Evolutionary conservation across 2,888 invertebrate genomes (phyloP), one percentile per base, ranked within the genome.

Genomic region (Hesperia comma): DNA sequence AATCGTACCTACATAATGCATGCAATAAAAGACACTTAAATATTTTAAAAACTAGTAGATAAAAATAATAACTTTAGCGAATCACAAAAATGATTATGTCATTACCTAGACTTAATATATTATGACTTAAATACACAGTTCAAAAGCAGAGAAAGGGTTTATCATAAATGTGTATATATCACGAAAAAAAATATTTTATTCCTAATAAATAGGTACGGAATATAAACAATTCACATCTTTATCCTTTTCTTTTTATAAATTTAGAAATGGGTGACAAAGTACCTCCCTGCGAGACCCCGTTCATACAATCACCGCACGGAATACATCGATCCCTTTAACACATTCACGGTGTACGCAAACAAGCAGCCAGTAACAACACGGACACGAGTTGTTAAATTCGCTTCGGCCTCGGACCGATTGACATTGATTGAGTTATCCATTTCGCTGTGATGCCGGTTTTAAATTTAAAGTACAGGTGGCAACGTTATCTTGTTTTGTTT

Each of bases 391-490:
- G 87, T 87, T 86, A 85, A 88, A 89, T 83, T 81, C 81, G 77
- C 78, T 81, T 81, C 81, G 78, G 78, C 79, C 74, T 67, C 80
- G 75, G 79, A 79, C 75, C 80, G 87, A 86, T 83, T 87, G 87
- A 90, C 87, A 85, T 85, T 89, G 89, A 90, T 90, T 88, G 89
- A 90, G 87, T 89, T 87, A 88, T 86, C 78, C 79, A 78, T 74
- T 79, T 75, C 74, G 73, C 72, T 75, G 70, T 74, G 71, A 70
- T 71, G 71, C 71, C 72, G 72, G 71, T 75, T 74, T 74, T 72
- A 75, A 75, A 71, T 72, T 75, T 70, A 71, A 72, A 70, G 67
- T 69, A 70, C 71, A 67, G 68, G 68, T 70, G 57, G 64, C 63
- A 72, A 74, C 66, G 66, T 66, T 55, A 66, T 46, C 60, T 60